Evolutionary conservation across 2,888 invertebrate genomes (phyloP).

Genomic region (Altica lythri): DNA sequence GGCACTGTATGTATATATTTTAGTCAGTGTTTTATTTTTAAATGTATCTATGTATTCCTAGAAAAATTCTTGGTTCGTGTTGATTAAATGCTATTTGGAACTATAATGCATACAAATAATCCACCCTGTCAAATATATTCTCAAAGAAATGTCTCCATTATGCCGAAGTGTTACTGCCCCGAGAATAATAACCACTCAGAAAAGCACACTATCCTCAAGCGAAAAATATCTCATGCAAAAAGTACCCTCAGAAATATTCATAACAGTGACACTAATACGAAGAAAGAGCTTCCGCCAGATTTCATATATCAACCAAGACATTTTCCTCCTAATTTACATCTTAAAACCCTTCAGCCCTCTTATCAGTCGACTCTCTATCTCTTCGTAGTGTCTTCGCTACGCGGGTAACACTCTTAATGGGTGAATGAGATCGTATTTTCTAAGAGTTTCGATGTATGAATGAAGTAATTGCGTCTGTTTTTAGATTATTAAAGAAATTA

Average conservation of each 20-base stretch:
- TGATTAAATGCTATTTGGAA: conserved; percentile 1
- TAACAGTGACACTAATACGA: conserved; percentile 22
- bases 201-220: conserved; percentile 6
- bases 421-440: no score
- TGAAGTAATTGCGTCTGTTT: no score
- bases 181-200: conserved; percentile 9
- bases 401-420: no score
- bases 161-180: conserved; percentile 18
- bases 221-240: conserved; percentile 19
- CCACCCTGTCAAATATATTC: conserved; percentile 7
- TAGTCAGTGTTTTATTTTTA: no score
- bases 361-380: conserved; percentile 17
- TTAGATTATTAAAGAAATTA: no score
- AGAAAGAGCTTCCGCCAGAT: conserved; percentile 17
- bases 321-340: conserved; percentile 22
- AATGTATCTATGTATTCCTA: no score
- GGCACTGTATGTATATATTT: no score
- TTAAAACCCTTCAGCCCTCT: conserved; percentile 20
- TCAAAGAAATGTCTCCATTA: conserved; percentile 15
- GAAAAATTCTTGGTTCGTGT: no score
- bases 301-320: conserved; percentile 12
- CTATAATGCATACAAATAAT: conserved; percentile 17
- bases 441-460: no score
- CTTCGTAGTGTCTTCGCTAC: not conserved
- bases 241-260: conserved; percentile 18